Evolutionary conservation across 2,113 vertebrate genomes (phyloP), one percentile per base, ranked within the genome.

Genomic region (Takifugu bimaculatus): DNA sequence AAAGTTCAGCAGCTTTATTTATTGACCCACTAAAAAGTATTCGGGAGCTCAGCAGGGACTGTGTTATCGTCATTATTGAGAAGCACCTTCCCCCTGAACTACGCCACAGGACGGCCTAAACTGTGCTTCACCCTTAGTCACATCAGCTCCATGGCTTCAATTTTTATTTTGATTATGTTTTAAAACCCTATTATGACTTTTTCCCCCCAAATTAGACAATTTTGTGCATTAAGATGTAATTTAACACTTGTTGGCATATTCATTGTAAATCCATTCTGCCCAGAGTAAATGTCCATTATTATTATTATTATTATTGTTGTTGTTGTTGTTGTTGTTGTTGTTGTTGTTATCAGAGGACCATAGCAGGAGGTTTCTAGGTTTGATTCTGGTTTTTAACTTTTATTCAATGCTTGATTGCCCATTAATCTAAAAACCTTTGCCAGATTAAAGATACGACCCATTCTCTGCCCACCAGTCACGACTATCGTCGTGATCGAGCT

Each of bases 241-340:
- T 85, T 83, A 68, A 79, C 79, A 83, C 74, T 63, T 83, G 48
- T 74, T 72, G 45, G 64, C 62, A 61, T 75, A 77, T 79, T 88
- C 60, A 58, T 53, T 68, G 57, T 81, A 76, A 20, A 20, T 20
- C 20, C 20, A 20, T 20, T 20, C 20, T 20, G 20, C 20, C 20
- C 20, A 20, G 20, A 20, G 20, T 20, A 20, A 20, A 20, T 20
- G 20, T 20, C 20, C 20, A 85, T 80, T 54, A 77, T 39, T 10
- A 10, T 39, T 11, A 10, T 39, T 39, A 85, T 80, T 54, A 77
- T 39, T 10, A 10, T 39, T 11, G 35, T 39, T 39, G 35, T 39
- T 39, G 32, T 5, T 35, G 9, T 39, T 39, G 35, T 32, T n/a
- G n/a, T n/a, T n/a, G 29, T 32, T 32, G 29, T 32, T 32, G 29